Base-by-base conservation (phyloP, 2,797 vertebrate genomes). In the Furcifer pardalis region DNA sequence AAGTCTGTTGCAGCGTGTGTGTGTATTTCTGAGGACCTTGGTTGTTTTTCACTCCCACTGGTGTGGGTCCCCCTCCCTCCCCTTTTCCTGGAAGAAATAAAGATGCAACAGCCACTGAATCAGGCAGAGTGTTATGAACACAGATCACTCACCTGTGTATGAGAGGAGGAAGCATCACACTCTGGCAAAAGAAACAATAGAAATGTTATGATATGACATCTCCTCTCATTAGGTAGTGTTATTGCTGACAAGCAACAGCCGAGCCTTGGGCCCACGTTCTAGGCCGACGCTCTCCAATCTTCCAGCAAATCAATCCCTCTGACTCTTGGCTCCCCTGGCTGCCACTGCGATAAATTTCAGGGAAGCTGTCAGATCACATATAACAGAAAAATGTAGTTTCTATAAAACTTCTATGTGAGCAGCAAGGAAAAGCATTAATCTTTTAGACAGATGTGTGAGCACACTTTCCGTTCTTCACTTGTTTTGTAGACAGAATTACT, bases 341-440 rank as follows among this genome's bases (percentile, higher is more conserved):
- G 7, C 63, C 77, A 35, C 71, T 10, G 68, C 44, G 19, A 85
- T n/a, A 71, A 75, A 81, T 88, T 81, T 82, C 86, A 89, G 12
- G 7, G 32, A 82, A 19, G 85, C 37, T 65, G 62, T 79, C 83
- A 79, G 66, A 79, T 72, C 40, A 79, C 79, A 69, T 71, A n/a
- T 49, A 77, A 42, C 27, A 68, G 79, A 76, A 84, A n/a, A 84
- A 79, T 40, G 44, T 30, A 37, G 42, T 52, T 37, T 52, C 59
- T 73, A 23, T 52, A 46, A 49, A 52, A 63, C 68, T 49, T 71
- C 17, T 56, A 5, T 78, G 25, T 59, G 42, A 63, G 42, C 32
- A 52, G 32, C 32, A 52, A 5, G 63, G 37, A 72, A 65, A n/a
- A 40, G 66, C 27, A 8, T 40, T 63, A 52, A 23, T 13, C 6